Evolutionary conservation across 23 tunicate genomes (phyloP).

Genomic region (Halocynthia roretzi): DNA sequence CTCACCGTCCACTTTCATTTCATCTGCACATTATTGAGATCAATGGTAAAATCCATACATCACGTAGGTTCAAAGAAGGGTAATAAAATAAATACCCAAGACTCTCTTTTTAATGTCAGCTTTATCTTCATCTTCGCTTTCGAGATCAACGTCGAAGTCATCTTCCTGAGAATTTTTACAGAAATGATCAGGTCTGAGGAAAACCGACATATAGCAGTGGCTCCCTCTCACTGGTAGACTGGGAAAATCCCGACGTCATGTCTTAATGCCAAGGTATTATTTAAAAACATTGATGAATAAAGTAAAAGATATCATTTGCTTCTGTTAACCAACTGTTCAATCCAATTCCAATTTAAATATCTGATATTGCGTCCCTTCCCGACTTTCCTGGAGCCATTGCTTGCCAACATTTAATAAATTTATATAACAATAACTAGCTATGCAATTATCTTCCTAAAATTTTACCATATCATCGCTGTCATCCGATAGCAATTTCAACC

Average conservation of each 20-base stretch:
- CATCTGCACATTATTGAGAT: conserved; percentile 7
- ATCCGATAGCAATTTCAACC: conserved; percentile 31
- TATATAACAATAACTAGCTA: not conserved
- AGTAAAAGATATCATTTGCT: too few species aligned
- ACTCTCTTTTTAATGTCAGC: conserved; percentile 44
- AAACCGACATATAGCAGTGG: too few species aligned
- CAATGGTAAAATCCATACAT: not conserved
- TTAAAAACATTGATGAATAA: too few species aligned
- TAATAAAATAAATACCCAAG: conserved; percentile 1
- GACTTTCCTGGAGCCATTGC: too few species aligned
- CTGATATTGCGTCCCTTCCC: too few species aligned
- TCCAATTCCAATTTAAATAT: too few species aligned
- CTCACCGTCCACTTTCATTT: conserved; percentile 52
- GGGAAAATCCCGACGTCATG: too few species aligned
- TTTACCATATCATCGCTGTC: conserved; percentile 33
- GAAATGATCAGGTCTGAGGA: not conserved
- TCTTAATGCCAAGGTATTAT: too few species aligned
- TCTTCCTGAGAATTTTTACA: conserved; percentile 18
- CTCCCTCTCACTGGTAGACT: too few species aligned
- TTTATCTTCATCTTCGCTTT: conserved; percentile 37
- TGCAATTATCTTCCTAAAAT: not conserved
- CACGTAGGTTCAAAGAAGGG: not conserved
- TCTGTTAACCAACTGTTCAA: too few species aligned
- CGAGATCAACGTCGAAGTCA: conserved; percentile 33
- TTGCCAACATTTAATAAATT: too few species aligned